Evolutionary conservation across 2,888 invertebrate species (phyloP).

Genomic region (Andrena fulva): DNA sequence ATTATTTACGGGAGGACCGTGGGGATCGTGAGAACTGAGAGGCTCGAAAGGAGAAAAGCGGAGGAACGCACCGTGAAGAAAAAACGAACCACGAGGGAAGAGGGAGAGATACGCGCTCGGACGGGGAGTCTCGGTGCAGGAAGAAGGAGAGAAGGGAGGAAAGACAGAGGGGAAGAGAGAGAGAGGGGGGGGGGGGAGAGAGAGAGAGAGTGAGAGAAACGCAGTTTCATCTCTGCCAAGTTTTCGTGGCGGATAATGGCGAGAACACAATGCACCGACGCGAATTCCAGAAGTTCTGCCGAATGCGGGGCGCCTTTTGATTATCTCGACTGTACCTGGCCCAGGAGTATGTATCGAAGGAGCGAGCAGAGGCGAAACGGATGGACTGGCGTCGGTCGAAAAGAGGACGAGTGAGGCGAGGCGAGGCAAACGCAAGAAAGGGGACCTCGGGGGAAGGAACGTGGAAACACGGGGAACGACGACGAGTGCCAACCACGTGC

Average conservation of each 20-base stretch:
- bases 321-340: conserved; percentile 72
- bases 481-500: conserved; percentile 59
- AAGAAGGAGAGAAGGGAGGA: background rate
- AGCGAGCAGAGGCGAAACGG: conserved; percentile 28
- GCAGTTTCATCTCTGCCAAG: conserved; percentile 64
- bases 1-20: conserved; percentile 31
- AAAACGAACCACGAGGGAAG: conserved; percentile 8
- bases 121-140: background rate
- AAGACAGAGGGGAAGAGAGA: background rate
- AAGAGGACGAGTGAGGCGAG: conserved; percentile 32
- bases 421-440: conserved; percentile 23
- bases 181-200: conserved; percentile 13
- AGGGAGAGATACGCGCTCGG: conserved; percentile 1
- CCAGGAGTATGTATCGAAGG: conserved; percentile 63
- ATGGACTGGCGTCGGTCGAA: conserved; percentile 45
- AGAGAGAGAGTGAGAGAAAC: conserved; percentile 43
- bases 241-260: conserved; percentile 68
- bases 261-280: conserved; percentile 68
- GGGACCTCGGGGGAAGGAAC: conserved; percentile 32
- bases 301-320: conserved; percentile 72
- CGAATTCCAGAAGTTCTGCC: conserved; percentile 73
- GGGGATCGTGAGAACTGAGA: conserved; percentile 30
- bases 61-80: conserved; percentile 2
- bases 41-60: conserved; percentile 20
- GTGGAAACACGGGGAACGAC: conserved; percentile 44